These are phyloP conservation scores for Drosophila pseudotakahashii DNA, from an alignment of 2,888 invertebrate species.

Conservation along the genomic window DNA sequence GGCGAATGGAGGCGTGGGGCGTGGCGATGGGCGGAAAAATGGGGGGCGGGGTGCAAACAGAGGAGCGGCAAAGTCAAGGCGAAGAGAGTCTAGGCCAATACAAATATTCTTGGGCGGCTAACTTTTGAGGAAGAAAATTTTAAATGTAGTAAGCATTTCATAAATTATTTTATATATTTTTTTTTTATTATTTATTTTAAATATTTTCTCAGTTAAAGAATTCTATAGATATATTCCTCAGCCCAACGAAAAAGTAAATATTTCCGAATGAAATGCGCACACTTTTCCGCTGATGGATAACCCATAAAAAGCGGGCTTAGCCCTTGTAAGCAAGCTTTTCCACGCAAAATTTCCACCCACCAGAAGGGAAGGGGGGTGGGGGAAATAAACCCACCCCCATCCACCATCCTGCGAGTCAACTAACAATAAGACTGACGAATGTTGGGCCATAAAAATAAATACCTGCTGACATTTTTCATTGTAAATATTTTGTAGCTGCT, in stretches of 20 bases:
- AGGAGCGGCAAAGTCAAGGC: slow-evolving; percentile 42
- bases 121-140: too few relatives aligned
- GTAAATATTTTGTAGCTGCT: slow-evolving; percentile 79
- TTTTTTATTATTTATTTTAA: neutral
- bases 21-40: neutral
- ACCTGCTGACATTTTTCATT: slow-evolving; percentile 81
- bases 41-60: slow-evolving; percentile 2
- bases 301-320: slow-evolving; percentile 30
- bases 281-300: slow-evolving; percentile 26
- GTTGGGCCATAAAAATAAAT: slow-evolving; percentile 78
- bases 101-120: slow-evolving; percentile 1
- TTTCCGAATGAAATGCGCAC: neutral
- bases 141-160: neutral
- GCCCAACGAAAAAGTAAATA: neutral
- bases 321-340: slow-evolving; percentile 32
- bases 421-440: slow-evolving; percentile 79
- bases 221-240: neutral
- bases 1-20: neutral
- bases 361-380: neutral
- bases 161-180: neutral
- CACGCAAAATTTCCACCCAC: slow-evolving; percentile 15
- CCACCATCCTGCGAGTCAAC: slow-evolving; percentile 38
- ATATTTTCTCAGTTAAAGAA: neutral
- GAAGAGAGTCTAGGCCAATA: slow-evolving; percentile 8
- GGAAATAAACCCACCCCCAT: neutral